phyloP scores from a whole-genome alignment of 2,113 vertebrate genomes.

The Phalacrocorax brasilianus region DNA sequence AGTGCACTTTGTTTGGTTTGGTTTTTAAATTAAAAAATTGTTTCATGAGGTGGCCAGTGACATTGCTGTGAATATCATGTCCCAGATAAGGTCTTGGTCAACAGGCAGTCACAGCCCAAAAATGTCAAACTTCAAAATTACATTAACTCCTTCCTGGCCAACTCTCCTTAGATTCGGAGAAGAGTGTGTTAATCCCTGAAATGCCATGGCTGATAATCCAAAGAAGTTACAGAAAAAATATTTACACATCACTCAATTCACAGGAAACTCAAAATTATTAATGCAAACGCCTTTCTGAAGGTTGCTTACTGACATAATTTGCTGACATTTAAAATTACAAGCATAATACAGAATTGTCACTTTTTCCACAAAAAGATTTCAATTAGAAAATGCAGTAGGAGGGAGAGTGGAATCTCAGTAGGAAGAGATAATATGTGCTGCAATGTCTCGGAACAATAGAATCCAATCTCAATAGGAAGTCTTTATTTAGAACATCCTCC shows the following conservation, averaged over 20 bases:
- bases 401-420: conserved; percentile 4
- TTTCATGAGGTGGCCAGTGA: background rate
- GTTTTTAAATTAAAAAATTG: background rate
- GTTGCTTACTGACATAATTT: background rate
- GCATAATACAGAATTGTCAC: background rate
- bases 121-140: background rate
- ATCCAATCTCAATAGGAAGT: conserved; percentile 16
- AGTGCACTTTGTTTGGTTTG: background rate
- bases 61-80: background rate
- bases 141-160: background rate
- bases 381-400: conserved; percentile 37
- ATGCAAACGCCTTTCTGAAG: background rate
- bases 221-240: background rate
- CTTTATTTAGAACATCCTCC: conserved; percentile 1
- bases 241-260: background rate
- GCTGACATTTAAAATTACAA: conserved; percentile 23
- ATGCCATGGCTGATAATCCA: background rate
- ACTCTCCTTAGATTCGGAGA: background rate
- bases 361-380: background rate
- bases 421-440: conserved; percentile 12
- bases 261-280: background rate
- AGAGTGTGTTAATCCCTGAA: background rate
- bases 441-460: background rate
- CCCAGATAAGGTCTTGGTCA: background rate
- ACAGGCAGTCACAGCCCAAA: background rate